Evolutionary conservation across 2,113 vertebrate species (phyloP).

Genomic region (Regulus satrapa): DNA sequence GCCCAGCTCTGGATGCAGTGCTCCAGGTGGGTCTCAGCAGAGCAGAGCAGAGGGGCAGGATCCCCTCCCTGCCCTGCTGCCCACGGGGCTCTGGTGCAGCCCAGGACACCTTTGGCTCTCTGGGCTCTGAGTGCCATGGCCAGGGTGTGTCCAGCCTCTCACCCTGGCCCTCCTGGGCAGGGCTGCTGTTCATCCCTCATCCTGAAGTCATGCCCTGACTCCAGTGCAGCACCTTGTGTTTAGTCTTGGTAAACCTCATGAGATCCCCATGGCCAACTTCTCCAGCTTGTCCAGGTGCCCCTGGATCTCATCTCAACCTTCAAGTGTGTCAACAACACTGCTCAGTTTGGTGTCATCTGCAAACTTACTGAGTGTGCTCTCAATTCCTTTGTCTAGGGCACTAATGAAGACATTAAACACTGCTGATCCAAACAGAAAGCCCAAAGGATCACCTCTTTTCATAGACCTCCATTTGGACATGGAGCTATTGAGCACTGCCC

Average conservation of each 20-base stretch:
- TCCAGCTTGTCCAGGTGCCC: too few species aligned
- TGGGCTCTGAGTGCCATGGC: not conserved
- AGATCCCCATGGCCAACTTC: not conserved
- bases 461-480: rapidly evolving
- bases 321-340: rapidly evolving
- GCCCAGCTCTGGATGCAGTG: not conserved
- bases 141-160: not conserved
- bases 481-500: not conserved
- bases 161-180: not conserved
- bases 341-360: not conserved
- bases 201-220: not conserved
- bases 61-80: not conserved
- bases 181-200: not conserved
- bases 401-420: not conserved
- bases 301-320: rapidly evolving
- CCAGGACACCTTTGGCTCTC: not conserved
- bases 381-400: too few species aligned
- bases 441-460: too few species aligned
- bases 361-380: not conserved
- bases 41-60: not conserved
- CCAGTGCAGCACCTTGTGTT: rapidly evolving
- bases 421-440: too few species aligned
- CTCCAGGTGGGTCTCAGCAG: not conserved
- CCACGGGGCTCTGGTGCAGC: not conserved
- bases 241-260: not conserved